Base-by-base conservation (phyloP, 1,140 invertebrate genomes). In the Episyrphus balteatus region DNA sequence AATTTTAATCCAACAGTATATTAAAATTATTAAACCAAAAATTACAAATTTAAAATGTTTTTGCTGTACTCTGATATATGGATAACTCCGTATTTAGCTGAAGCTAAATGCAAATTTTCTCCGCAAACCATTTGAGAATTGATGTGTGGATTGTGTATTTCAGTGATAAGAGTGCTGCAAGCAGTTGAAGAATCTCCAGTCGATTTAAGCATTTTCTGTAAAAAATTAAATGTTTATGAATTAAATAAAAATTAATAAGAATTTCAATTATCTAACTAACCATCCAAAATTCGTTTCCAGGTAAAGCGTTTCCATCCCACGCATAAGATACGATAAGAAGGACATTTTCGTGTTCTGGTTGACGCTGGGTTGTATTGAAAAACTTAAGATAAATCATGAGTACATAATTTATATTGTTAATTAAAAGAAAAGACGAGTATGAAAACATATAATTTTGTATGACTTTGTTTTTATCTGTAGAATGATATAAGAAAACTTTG, bases 301-400 rank as follows among this genome's bases (percentile, higher is more conserved):
- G 80, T 43, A 80, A 70, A 0, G 81, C 73, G 55, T 84, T 84
- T 12, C 79, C 75, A 56, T 84, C 81, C 75, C 79, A 80, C 3
- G 81, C 76, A 54, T 82, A 83, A 2, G 76, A 80, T 10, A 81
- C 74, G 2, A 83, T 73, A 7, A 82, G 49, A 34, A 66, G 41
- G 51, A 61, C 2, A 52, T 38, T 5, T 15, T 50, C 8, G 51
- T 49, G 37, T 59, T 52, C 1, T 51, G 51, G 51, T 12, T 36
- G 17, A 32, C 41, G 46, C 42, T 26, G 21, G 8, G 21, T n/a
- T n/a, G n/a, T n/a, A n/a, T n/a, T n/a, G 21, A 26, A 26, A 26
- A 26, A 5, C 8, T 26, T 3, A 26, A 26, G 8, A 26, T 26
- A n/a, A n/a, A n/a, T n/a, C n/a, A n/a, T n/a, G n/a, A n/a, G n/a